Evolutionary conservation across 2,113 vertebrate genomes (phyloP), one percentile per base, ranked within the genome.

Genomic region (Sardina pilchardus): DNA sequence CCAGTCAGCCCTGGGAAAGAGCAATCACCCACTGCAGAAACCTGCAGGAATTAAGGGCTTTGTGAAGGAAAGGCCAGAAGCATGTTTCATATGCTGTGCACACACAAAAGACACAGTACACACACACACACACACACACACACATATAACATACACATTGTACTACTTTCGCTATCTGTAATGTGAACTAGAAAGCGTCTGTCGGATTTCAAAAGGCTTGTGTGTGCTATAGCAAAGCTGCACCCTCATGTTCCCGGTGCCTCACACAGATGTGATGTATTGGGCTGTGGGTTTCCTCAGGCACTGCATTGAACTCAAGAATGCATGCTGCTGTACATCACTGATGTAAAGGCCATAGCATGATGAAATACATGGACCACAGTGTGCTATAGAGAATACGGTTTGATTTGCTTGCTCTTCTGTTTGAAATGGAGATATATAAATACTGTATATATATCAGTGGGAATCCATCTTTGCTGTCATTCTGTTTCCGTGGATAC

Each of bases 101-200:
- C 63, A 71, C 63, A 30, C n/a, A 34, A n/a, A n/a, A 10, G 6
- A 71, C 63, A 71, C 63, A 30, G 26, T 26, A 14, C 26, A 71
- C 63, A 71, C 63, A 71, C 63, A 30, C 63, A 71, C 63, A 71
- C 63, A 30, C 63, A 71, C n/a, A 12, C 63, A 71, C n/a, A 30
- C n/a, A 71, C 63, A 30, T 9, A 71, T n/a, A 71, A 63, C 8
- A 24, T 63, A 63, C 59, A 63, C 24, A 10, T 47, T 47, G 45
- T 47, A 47, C 45, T 47, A 14, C 45, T 47, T 47, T 10, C 45
- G 3, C 1, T 50, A 3, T 0, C 48, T 50, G 48, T 16, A 16
- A 50, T 50, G 48, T 50, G 0, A 50, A 50, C 0, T 50, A 50
- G 48, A 50, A 47, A 47, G 45, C 7, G n/a, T n/a, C n/a, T n/a